Conservation (phyloP, 2,113 vertebrate genomes). For the Clarias macrocephalus region DNA sequence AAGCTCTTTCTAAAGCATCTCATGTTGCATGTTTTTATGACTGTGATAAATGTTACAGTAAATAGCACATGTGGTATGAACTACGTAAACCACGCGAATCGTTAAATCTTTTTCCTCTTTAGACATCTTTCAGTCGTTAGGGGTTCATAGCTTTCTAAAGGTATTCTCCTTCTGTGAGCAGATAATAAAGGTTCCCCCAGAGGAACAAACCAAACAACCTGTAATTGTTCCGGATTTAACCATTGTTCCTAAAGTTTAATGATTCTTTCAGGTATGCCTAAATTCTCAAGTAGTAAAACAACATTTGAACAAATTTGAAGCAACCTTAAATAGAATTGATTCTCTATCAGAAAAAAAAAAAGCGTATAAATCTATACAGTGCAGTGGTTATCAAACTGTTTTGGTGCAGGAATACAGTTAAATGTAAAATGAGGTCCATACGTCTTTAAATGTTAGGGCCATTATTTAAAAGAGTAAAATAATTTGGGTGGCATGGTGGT, state of each 20-base stretch:
- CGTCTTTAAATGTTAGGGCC: background rate
- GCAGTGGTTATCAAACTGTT: background rate
- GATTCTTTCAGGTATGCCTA: background rate
- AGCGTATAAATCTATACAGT: background rate
- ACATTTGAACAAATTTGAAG: background rate
- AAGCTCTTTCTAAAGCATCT: background rate
- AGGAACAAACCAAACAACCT: background rate
- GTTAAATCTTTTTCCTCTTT: background rate
- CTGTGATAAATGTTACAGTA: slow-evolving; percentile 4
- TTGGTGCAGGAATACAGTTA: background rate
- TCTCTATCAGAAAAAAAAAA: background rate
- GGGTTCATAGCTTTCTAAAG: background rate
- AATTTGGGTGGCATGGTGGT: too few species aligned
- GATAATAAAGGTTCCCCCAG: background rate
- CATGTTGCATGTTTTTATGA: background rate
- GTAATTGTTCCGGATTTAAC: background rate
- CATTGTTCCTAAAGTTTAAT: background rate
- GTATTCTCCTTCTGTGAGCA: background rate
- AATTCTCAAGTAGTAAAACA: background rate
- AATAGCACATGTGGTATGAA: background rate
- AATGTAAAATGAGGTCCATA: background rate
- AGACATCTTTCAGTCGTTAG: background rate
- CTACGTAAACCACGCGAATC: background rate
- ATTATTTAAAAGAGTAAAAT: background rate
- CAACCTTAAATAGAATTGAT: background rate